These are phyloP conservation scores for Nymphalis urticae DNA, from an alignment of 2,888 invertebrate genomes.

Conservation along the genomic window DNA sequence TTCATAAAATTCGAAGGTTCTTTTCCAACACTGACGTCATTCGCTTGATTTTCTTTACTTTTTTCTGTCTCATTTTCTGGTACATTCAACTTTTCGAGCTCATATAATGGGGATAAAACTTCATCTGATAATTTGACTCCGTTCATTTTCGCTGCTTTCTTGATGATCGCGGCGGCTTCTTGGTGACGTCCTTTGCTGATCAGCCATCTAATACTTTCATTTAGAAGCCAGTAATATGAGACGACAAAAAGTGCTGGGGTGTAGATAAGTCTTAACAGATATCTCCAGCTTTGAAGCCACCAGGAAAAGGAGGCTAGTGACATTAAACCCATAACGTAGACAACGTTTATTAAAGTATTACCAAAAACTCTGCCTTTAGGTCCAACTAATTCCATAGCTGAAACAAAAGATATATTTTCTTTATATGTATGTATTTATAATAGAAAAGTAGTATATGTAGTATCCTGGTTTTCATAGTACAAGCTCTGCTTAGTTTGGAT, in stretches of 20 bases:
- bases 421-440: background rate
- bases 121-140: constrained; percentile 73
- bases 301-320: constrained; percentile 85
- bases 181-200: constrained; percentile 84
- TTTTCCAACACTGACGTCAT: constrained; percentile 31
- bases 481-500: too few relatives aligned
- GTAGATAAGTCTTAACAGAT: constrained; percentile 85
- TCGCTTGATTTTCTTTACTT: constrained; percentile 34
- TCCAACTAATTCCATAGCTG: constrained; percentile 90
- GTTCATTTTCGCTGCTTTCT: constrained; percentile 85
- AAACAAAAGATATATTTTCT: constrained; percentile 42
- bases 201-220: constrained; percentile 90
- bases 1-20: constrained; percentile 58
- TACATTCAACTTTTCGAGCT: constrained; percentile 47
- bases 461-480: too few relatives aligned
- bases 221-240: constrained; percentile 85
- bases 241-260: constrained; percentile 85
- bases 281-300: constrained; percentile 86
- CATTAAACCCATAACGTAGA: constrained; percentile 88
- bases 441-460: too few relatives aligned
- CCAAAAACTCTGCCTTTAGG: constrained; percentile 88
- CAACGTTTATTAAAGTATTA: constrained; percentile 86
- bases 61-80: constrained; percentile 41
- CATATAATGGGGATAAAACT: constrained; percentile 62
- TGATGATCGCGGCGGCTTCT: constrained; percentile 83